Percentiles rank a stretch among this genome's conserved stretches.
These are phyloP conservation scores for Coendou prehensilis DNA, from an alignment of 2,797 vertebrate species.

Conservation along the genomic window DNA sequence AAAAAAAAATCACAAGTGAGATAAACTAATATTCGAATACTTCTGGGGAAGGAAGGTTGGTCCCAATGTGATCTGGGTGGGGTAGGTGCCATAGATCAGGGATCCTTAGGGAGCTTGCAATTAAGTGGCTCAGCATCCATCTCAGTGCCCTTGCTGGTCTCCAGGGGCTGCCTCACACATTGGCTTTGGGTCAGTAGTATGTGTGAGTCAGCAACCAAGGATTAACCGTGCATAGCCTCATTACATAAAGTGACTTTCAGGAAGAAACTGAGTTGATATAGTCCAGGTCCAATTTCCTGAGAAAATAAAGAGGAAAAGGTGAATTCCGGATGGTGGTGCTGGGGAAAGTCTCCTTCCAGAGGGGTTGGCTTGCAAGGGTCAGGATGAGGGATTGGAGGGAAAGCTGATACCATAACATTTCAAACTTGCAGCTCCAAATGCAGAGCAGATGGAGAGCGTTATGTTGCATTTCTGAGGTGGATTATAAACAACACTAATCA, in stretches of 20 bases:
- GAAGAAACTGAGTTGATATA: neutral
- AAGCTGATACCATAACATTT: neutral
- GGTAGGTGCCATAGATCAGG: neutral
- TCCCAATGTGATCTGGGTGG: neutral
- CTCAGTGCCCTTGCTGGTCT: neutral
- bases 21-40: neutral
- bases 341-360: neutral
- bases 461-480: conserved; percentile 57
- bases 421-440: conserved; percentile 40
- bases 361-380: neutral
- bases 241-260: neutral
- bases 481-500: conserved; percentile 73
- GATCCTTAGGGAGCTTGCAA: neutral
- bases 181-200: fast-evolving
- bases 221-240: neutral
- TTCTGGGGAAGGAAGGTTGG: neutral
- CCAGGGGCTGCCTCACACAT: neutral
- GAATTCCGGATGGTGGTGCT: neutral
- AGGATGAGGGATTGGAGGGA: neutral
- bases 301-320: conserved; percentile 66
- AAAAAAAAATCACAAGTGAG: neutral
- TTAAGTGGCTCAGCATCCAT: neutral
- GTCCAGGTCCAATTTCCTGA: neutral
- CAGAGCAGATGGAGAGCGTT: conserved; percentile 72
- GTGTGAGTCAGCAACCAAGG: neutral